phyloP scores from a whole-genome alignment of 1,140 invertebrate genomes.

The Holotrichia oblita region DNA sequence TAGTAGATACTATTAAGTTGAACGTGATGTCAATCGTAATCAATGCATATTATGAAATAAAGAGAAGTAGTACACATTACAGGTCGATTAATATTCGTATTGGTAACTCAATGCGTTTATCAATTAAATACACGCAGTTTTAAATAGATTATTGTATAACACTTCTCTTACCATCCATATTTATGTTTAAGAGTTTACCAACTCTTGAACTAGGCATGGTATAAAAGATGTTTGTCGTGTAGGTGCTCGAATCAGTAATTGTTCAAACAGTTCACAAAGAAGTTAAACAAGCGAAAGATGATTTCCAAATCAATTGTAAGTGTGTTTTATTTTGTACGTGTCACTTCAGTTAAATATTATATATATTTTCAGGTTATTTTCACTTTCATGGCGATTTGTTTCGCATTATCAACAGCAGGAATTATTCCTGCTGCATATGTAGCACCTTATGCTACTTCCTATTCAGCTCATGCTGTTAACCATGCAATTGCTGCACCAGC shows the following conservation, averaged over 20 bases:
- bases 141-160: background rate
- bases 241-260: background rate
- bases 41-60: constrained; percentile 7
- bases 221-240: background rate
- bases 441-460: background rate
- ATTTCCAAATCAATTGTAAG: background rate
- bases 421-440: background rate
- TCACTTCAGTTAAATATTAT: background rate
- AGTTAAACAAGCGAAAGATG: background rate
- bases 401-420: background rate
- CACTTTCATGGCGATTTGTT: background rate
- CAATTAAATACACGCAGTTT: background rate
- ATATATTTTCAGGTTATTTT: background rate
- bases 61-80: background rate
- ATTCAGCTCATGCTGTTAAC: constrained; percentile 22
- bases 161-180: background rate
- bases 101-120: background rate
- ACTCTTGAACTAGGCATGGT: background rate
- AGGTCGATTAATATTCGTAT: background rate
- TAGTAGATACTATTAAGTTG: too few species aligned
- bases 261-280: background rate
- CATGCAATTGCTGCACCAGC: constrained; percentile 7
- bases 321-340: background rate
- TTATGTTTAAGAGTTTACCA: background rate
- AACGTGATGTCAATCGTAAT: too few species aligned